Base-by-base conservation (phyloP, 2,113 vertebrate species). In the Festucalex cinctus region DNA sequence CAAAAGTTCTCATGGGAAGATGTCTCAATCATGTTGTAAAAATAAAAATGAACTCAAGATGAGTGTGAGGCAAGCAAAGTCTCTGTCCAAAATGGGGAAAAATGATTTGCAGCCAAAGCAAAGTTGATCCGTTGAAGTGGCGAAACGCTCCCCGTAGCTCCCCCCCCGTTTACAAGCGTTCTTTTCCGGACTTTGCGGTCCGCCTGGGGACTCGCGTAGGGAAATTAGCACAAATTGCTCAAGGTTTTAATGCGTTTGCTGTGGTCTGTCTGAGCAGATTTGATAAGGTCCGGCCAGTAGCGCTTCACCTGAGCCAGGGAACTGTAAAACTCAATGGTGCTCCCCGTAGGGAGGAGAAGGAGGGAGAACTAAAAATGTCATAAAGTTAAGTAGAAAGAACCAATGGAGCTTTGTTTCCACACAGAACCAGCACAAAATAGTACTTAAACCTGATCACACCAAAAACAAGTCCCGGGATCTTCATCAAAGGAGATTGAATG, bases 141-240 rank as follows among this genome's bases (percentile, higher is more conserved):
- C 44, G 35, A 68, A 66, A 80, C 63, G 44, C 44, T 70, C 66
- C 65, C 63, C 54, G 54, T 62, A 58, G 56, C 73, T 77, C 66
- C 66, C 17, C 6, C 69, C 17, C 6, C 69, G 71, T 87, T 88
- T 82, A 88, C 73, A 76, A 83, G 77, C 79, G 49, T 85, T 90
- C 58, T 70, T 78, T 56, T 58, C 61, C 68, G n/a, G 54, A 63
- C 62, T 69, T 74, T 76, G 76, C 56, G 69, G 69, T 76, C 54
- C 54, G 68, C 77, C 67, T 35, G 9, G 77, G 78, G 76, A 79
- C 77, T 75, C 68, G 54, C 71, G 65, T 70, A 13, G 77, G 79
- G 78, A 89, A 86, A 85, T 88, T 72, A 86, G 59, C 79, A 69
- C 82, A 78, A 82, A 86, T 88, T 74, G 70, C 74, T 72, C 70